Conservation (phyloP, 2,113 vertebrate species). For the Amazona guildingii region DNA sequence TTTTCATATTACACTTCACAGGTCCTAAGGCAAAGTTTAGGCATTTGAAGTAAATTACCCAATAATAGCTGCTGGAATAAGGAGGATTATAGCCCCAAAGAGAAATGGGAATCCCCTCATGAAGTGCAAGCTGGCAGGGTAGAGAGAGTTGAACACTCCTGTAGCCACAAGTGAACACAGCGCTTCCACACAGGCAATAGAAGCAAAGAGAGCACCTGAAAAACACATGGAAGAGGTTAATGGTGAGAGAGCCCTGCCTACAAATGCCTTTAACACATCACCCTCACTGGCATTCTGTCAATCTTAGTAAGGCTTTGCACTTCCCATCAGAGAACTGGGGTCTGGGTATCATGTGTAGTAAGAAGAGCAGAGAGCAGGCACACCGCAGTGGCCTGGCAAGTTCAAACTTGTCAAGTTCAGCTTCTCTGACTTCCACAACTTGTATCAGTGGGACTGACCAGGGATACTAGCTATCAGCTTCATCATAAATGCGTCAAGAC, state of each 20-base stretch:
- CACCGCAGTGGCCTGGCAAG: background rate
- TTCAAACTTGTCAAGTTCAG: background rate
- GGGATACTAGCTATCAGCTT: background rate
- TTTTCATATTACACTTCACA: background rate
- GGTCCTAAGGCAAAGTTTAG: background rate
- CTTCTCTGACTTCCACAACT: background rate
- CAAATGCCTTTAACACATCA: background rate
- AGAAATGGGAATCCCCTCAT: slow-evolving; percentile 95
- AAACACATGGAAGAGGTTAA: background rate
- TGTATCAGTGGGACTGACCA: background rate
- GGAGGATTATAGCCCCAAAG: slow-evolving; percentile 83
- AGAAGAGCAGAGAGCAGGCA: background rate
- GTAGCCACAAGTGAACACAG: slow-evolving; percentile 83
- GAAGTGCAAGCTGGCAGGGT: slow-evolving; percentile 86
- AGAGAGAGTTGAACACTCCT: slow-evolving; percentile 88
- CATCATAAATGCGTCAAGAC: background rate
- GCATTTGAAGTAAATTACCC: slow-evolving; percentile 79
- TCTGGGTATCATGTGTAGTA: rapidly evolving
- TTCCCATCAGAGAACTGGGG: background rate
- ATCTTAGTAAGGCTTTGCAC: background rate
- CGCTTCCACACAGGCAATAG: slow-evolving; percentile 86
- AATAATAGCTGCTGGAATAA: slow-evolving; percentile 86
- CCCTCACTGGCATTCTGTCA: background rate
- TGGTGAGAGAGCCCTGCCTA: background rate
- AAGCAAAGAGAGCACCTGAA: slow-evolving; percentile 90